Base-by-base conservation (phyloP, 2,888 invertebrate genomes). In the Cerceris ruficornis region DNA sequence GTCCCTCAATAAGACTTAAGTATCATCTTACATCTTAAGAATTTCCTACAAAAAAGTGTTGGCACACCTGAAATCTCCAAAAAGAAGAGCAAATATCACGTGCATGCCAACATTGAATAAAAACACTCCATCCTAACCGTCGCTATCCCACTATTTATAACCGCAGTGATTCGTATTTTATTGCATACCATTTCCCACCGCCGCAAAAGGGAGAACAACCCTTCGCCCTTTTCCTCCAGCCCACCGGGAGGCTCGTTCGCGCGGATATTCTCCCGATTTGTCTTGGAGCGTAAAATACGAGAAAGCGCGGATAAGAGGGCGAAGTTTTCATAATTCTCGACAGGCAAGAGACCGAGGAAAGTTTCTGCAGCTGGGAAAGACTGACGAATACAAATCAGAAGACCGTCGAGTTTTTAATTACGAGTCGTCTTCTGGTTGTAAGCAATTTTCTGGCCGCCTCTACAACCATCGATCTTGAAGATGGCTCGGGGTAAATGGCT, bases 361-460 rank as follows among this genome's bases (percentile, higher is more conserved):
- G 68, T 73, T 75, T 14, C 43, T 54, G 57, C 43, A 42, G 69
- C 42, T 41, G 55, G 61, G 55, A 49, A 58, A 59, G 69, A 55
- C 62, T 67, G 75, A 84, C 83, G 86, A 84, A 84, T 84, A 78
- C 76, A 75, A 80, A 85, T 85, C 86, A 69, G 70, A 17, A 54
- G 65, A 73, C 67, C 71, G 49, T 50, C 54, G 80, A 83, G 60
- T 82, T 80, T 81, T 80, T 83, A 77, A 80, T 80, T 82, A 80
- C 74, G 61, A 74, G 61, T 50, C 62, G 73, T 64, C 76, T 62
- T 65, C 59, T 50, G 70, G 66, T 54, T 68, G 78, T 74, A 84
- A 85, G 75, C 65, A 72, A 85, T 84, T 79, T 81, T 79, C 82
- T 75, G 60, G 59, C 13, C 55, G 62, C 43, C 67, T 69, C 50